phyloP scores from a whole-genome alignment of 2,797 vertebrate species.

The Anabas testudineus region DNA sequence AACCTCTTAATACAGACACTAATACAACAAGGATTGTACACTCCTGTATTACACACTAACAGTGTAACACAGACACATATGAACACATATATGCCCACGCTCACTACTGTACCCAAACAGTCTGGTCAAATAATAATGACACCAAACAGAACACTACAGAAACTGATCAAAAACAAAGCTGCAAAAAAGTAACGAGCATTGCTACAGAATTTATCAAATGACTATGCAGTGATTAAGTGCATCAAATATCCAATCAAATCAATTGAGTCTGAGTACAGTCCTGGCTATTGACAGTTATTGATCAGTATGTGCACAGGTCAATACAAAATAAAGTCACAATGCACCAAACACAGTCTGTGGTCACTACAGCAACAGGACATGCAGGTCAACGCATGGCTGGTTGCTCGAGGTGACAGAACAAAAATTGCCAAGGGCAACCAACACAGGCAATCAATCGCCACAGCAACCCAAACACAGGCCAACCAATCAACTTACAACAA shows the following conservation, averaged over 20 bases:
- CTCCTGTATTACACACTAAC: constrained; percentile 70
- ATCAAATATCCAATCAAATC: constrained; percentile 76
- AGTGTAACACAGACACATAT: constrained; percentile 77
- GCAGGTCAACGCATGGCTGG: constrained; percentile 85
- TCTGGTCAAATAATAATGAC: constrained; percentile 79
- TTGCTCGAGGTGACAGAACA: constrained; percentile 83
- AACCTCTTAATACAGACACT: constrained; percentile 59
- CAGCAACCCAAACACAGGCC: constrained; percentile 87
- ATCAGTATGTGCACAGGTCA: constrained; percentile 86
- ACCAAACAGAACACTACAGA: constrained; percentile 82
- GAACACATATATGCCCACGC: constrained; percentile 72
- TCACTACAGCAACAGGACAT: constrained; percentile 87
- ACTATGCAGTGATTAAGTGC: constrained; percentile 64
- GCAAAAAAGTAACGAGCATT: constrained; percentile 70
- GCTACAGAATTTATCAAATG: constrained; percentile 72
- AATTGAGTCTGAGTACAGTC: constrained; percentile 74
- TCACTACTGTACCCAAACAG: constrained; percentile 72
- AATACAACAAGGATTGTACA: constrained; percentile 59
- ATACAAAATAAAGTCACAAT: constrained; percentile 85
- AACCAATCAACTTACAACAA: constrained; percentile 86
- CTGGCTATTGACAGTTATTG: constrained; percentile 82
- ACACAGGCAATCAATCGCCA: constrained; percentile 87
- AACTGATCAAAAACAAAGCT: constrained; percentile 85
- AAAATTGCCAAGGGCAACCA: constrained; percentile 84
- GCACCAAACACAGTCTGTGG: constrained; percentile 87